Evolutionary conservation across 2,888 invertebrate species (phyloP), one percentile per base, ranked within the genome.

Genomic region (Acanthococcus lagerstroemiae): DNA sequence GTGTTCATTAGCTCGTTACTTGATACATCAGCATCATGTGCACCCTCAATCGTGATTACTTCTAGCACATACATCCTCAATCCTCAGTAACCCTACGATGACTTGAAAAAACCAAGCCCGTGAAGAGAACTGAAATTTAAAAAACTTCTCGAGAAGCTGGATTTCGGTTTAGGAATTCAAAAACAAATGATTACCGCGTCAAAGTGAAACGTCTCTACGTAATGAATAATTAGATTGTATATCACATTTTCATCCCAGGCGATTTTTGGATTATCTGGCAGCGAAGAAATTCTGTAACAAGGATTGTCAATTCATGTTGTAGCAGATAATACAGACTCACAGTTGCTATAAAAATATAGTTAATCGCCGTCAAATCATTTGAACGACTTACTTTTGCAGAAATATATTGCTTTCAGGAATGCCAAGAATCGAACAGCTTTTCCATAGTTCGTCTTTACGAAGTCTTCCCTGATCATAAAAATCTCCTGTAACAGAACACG

Each of bases 381-480:
- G 21, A 57, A 54, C 57, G 26, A 58, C 52, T 19, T 24, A 68
- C 45, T 77, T 75, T 30, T 68, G 72, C 54, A 84, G 74, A 4
- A 85, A 85, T 66, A 96, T 83, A 75, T 90, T 87, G 70, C 83
- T 81, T 63, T 84, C 81, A 17, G 84, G 83, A 56, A 97, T 84
- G 25, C 95, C 94, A 66, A 97, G 80, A 54, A 82, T 79, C 65
- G 80, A 78, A 75, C 93, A 92, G 68, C 95, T 89, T 24, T 81
- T 78, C 81, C 88, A 87, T 67, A 97, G 77, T 76, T 97, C 97
- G 70, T 82, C 78, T 67, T 86, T 85, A 68, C 97, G 80, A 46
- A 72, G 72, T 67, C 72, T 75, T 70, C 85, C 88, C 73, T 82
- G 77, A 1, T 84, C 82, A 71, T 85, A 83, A 74, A 78, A 83